These are phyloP conservation scores for Apotomis betuletana DNA, from an alignment of 2,888 invertebrate species.

Conservation along the genomic window DNA sequence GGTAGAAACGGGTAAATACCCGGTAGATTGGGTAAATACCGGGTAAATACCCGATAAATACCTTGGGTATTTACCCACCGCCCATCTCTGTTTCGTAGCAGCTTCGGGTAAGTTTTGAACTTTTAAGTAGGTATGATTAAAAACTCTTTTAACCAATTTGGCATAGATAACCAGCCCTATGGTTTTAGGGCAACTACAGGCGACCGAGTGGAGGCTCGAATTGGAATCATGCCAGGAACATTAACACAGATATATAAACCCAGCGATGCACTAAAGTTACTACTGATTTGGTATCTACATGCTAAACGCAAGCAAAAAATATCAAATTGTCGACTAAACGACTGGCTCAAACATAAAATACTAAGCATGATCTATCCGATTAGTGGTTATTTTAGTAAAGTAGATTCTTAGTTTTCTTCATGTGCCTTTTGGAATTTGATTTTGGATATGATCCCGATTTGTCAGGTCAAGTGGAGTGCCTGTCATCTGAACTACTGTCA, in stretches of 20 bases:
- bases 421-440: too few relatives aligned
- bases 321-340: not conserved
- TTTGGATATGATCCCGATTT: too few relatives aligned
- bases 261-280: conserved; percentile 26
- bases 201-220: conserved; percentile 61
- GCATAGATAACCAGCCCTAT: conserved; percentile 55
- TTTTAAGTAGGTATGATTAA: conserved; percentile 40
- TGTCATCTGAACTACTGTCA: too few relatives aligned
- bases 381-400: too few relatives aligned
- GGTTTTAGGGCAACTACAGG: conserved; percentile 55
- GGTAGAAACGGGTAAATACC: too few relatives aligned
- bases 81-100: not conserved
- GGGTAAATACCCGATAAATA: too few relatives aligned
- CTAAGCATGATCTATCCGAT: not conserved
- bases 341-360: not conserved
- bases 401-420: too few relatives aligned
- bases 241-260: conserved; percentile 66
- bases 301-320: not conserved
- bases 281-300: conserved; percentile 12
- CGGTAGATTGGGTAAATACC: too few relatives aligned
- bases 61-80: too few relatives aligned
- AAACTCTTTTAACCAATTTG: conserved; percentile 66
- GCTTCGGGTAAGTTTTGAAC: not conserved
- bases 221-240: conserved; percentile 71
- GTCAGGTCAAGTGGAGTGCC: too few relatives aligned